Percentiles rank a stretch among this genome's conserved stretches.
These are phyloP conservation scores for Philopedon plagiatum DNA, from an alignment of 2,888 invertebrate species.

Conservation along the genomic window DNA sequence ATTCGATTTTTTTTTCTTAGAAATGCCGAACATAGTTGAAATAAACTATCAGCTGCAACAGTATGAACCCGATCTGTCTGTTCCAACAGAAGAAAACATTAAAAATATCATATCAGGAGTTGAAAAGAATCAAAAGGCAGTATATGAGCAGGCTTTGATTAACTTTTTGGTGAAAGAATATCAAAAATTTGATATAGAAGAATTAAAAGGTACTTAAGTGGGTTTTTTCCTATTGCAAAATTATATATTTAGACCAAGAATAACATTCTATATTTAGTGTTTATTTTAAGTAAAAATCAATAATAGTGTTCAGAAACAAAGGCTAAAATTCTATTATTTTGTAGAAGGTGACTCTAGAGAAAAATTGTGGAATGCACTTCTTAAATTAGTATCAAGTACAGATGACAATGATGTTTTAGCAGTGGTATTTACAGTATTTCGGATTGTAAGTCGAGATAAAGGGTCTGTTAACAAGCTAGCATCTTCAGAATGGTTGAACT, in stretches of 20 bases:
- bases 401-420: constrained; percentile 68
- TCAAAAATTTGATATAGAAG: constrained; percentile 41
- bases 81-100: constrained; percentile 38
- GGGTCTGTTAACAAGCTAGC: constrained; percentile 78
- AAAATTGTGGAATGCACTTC: constrained; percentile 76
- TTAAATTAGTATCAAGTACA: constrained; percentile 72
- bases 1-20: constrained; percentile 23
- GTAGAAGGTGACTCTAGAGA: constrained; percentile 68
- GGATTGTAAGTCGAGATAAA: constrained; percentile 85
- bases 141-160: constrained; percentile 48
- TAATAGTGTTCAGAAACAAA: too few relatives aligned
- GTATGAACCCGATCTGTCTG: constrained; percentile 43
- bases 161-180: constrained; percentile 48
- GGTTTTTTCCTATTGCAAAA: background rate
- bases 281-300: too few relatives aligned
- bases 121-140: constrained; percentile 34
- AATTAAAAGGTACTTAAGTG: constrained; percentile 45
- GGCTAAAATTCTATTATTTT: background rate
- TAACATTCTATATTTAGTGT: background rate
- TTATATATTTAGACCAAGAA: background rate
- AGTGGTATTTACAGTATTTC: constrained; percentile 74
- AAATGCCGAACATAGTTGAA: constrained; percentile 32
- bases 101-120: constrained; percentile 46
- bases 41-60: constrained; percentile 38
- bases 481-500: constrained; percentile 77